Percentiles rank a stretch among this genome's conserved stretches.
phyloP scores from a whole-genome alignment of 2,888 invertebrate genomes.

The Fragum sueziense region DNA sequence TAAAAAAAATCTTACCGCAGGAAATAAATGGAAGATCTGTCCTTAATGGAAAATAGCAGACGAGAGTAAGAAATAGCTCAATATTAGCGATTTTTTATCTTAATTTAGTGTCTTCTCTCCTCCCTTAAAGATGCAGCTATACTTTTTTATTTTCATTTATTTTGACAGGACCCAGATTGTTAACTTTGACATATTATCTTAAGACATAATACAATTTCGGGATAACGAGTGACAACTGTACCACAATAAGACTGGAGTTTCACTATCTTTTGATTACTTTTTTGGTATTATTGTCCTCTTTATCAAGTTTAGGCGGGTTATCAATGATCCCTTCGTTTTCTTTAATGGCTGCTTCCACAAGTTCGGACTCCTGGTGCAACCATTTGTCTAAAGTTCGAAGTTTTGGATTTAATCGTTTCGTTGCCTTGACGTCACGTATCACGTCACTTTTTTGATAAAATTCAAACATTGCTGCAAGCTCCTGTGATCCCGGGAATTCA shows the following conservation, averaged over 20 bases:
- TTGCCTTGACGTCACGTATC: conserved; percentile 68
- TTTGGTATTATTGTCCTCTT: too few species aligned
- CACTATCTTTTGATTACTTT: conserved; percentile 18
- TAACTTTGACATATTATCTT: too few species aligned
- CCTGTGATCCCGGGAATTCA: conserved; percentile 71
- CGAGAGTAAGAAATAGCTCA: too few species aligned
- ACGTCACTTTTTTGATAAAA: conserved; percentile 65
- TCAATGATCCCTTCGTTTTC: conserved; percentile 42
- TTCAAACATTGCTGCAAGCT: conserved; percentile 76
- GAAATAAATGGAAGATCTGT: too few species aligned
- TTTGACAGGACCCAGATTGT: too few species aligned
- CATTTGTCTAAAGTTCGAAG: conserved; percentile 74
- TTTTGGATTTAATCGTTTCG: conserved; percentile 69
- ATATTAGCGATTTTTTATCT: too few species aligned
- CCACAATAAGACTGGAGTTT: background rate
- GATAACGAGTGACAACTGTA: background rate
- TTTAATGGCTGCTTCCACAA: conserved; percentile 65
- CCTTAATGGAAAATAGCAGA: too few species aligned
- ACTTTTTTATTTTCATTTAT: too few species aligned
- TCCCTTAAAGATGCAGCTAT: too few species aligned
- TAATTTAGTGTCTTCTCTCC: too few species aligned
- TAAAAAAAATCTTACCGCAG: too few species aligned
- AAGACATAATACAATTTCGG: too few species aligned
- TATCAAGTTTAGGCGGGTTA: background rate
- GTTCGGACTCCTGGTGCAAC: conserved; percentile 69